A percentile compares a stretch with the other conserved stretches of the same genome.
phyloP scores from a whole-genome alignment of 2,797 vertebrate species.

The Gorsachius magnificus region DNA sequence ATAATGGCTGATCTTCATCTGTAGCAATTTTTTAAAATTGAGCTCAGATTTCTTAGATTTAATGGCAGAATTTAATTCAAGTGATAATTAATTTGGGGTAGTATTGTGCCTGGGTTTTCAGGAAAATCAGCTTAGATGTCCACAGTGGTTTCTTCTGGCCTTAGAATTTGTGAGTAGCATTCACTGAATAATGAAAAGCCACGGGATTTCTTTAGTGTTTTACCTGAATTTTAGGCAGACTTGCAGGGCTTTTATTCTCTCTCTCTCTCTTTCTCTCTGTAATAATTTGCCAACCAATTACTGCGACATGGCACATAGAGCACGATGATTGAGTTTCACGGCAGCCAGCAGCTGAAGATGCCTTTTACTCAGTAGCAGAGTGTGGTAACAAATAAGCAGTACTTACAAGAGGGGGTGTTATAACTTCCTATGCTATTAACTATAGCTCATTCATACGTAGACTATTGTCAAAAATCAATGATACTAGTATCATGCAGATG shows the following conservation, averaged over 20 bases:
- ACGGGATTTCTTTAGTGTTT: background rate
- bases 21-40: background rate
- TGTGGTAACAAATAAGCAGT: background rate
- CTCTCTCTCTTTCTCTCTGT: background rate
- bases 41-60: background rate
- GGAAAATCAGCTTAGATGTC: background rate
- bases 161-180: background rate
- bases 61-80: background rate
- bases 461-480: constrained; percentile 39
- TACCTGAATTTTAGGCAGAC: background rate
- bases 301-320: background rate
- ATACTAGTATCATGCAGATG: background rate
- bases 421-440: constrained; percentile 14
- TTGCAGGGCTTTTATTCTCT: background rate
- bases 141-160: background rate
- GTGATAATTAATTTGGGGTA: background rate
- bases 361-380: background rate
- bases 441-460: background rate
- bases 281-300: background rate
- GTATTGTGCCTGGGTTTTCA: background rate
- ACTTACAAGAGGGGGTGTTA: background rate
- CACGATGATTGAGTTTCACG: background rate
- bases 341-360: background rate
- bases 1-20: background rate
- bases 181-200: background rate